Conservation (phyloP, 2,888 invertebrate genomes). For the Aphodius granarius region DNA sequence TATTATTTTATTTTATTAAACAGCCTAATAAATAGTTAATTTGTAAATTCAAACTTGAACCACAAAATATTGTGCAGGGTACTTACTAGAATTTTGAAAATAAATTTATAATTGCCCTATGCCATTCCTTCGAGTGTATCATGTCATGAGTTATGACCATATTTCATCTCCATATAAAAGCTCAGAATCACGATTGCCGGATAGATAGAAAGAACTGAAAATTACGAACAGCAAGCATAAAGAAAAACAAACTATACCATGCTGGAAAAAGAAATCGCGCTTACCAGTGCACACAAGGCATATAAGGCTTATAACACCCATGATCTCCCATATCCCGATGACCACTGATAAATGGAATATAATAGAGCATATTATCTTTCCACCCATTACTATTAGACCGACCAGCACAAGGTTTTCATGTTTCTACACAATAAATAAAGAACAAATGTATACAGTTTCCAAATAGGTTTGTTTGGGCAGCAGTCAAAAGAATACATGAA, state of each 20-base stretch:
- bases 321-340: not conserved
- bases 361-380: not conserved
- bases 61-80: too few species aligned
- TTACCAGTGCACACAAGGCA: not conserved
- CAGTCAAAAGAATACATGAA: too few species aligned
- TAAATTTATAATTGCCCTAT: not conserved
- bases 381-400: not conserved
- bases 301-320: not conserved
- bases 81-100: not conserved
- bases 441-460: not conserved
- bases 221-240: too few species aligned
- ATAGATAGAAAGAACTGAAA: not conserved
- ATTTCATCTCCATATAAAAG: not conserved
- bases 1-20: too few species aligned
- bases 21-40: too few species aligned
- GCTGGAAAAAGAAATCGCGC: too few species aligned
- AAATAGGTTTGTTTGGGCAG: too few species aligned
- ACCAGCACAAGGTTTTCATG: not conserved
- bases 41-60: too few species aligned
- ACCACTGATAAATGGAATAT: not conserved
- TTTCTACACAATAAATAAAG: not conserved
- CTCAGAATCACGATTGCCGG: not conserved
- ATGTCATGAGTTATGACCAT: not conserved
- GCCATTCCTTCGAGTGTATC: not conserved
- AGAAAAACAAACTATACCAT: too few species aligned